Evolutionary conservation across 2,888 invertebrate species (phyloP), one percentile per base, ranked within the genome.

Genomic region (Erebia aethiops): DNA sequence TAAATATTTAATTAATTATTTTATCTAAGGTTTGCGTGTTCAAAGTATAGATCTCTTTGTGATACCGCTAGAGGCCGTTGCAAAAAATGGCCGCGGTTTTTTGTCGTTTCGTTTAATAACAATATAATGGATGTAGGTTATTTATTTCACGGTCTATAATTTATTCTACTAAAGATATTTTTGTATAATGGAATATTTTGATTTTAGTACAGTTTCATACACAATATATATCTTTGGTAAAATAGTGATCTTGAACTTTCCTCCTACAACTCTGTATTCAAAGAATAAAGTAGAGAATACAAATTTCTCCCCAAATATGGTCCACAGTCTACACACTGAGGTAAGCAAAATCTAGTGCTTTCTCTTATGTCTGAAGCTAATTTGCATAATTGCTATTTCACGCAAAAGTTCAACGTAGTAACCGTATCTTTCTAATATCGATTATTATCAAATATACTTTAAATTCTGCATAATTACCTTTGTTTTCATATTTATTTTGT

Each of bases 21-120:
- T 66, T 71, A 73, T 74, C 73, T 70, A 13, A 16, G 46, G 71
- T 68, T 76, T 64, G 76, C 76, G 75, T 72, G 73, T 66, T 74
- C 67, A 43, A 61, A 62, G 66, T 58, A 75, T 65, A 74, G 73
- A 76, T 68, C 71, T 74, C 75, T 73, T 76, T 76, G 72, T 76
- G 67, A 67, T 62, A 65, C 68, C 57, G 63, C 57, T 70, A 67
- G 74, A 75, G 75, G 74, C 65, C 74, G 67, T 76, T 77, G 79
- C 79, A 79, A 74, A 73, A 71, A 77, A 76, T 76, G 75, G 75
- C 74, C 71, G 73, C 73, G 73, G 71, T 76, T 76, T 77, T 79
- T 79, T 75, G 63, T 67, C 49, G 41, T 43, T 67, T 58, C 21
- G n/a, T 60, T 60, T 52, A n/a, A 16, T 9, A 9, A 10, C 18